Conservation (phyloP, 2,797 vertebrate species). For the Nannoperca australis region DNA sequence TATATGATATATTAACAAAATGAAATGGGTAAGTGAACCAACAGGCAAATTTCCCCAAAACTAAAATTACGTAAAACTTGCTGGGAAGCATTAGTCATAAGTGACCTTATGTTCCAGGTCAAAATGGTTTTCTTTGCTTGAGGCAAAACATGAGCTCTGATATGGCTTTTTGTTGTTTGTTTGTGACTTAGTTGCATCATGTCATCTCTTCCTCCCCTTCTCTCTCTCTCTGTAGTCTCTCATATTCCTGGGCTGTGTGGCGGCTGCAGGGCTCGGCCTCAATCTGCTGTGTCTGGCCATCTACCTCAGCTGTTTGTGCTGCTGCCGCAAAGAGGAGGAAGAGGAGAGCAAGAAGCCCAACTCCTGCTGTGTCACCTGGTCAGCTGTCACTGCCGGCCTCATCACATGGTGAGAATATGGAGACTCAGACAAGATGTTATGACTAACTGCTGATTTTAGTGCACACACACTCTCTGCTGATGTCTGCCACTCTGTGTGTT, state of each 20-base stretch:
- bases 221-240: constrained; percentile 84
- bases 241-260: constrained; percentile 91
- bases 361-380: constrained; percentile 94
- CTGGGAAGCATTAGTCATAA: not conserved
- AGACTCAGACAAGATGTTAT: not conserved
- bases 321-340: constrained; percentile 86
- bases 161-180: not conserved
- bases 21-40: not conserved
- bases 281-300: constrained; percentile 90
- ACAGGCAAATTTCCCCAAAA: not conserved
- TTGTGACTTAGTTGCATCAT: not conserved
- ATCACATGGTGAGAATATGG: constrained; percentile 90
- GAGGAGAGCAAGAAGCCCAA: constrained; percentile 88
- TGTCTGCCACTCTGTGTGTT: constrained; percentile 12
- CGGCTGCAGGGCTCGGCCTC: constrained; percentile 90
- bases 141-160: not conserved
- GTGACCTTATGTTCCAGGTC: not conserved
- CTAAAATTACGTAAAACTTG: not conserved
- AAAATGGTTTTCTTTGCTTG: not conserved
- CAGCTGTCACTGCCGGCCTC: constrained; percentile 90
- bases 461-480: not conserved
- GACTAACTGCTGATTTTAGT: constrained; percentile 32
- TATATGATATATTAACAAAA: not conserved
- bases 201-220: too few species aligned
- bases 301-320: constrained; percentile 92